Conservation (phyloP, 2,888 invertebrate species). For the Patella caerulea region DNA sequence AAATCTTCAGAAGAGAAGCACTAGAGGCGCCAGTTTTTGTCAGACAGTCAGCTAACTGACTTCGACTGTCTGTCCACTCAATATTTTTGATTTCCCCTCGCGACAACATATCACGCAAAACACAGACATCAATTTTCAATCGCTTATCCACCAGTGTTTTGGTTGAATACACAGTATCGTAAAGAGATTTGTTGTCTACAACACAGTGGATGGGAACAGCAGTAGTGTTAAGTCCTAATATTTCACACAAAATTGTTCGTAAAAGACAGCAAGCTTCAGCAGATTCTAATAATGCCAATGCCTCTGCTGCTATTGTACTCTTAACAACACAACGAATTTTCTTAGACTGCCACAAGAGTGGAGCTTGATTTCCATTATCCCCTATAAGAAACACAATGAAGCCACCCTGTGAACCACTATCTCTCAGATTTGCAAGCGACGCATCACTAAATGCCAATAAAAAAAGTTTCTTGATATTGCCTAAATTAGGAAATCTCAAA, state of each 20-base stretch:
- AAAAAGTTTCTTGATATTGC: too few relatives aligned
- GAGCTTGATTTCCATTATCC: neutral
- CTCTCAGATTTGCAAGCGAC: neutral
- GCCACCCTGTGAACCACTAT: neutral
- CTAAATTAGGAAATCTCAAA: neutral
- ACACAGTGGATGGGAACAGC: neutral
- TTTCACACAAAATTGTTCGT: conserved; percentile 4
- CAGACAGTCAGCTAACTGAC: neutral
- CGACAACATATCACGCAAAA: neutral
- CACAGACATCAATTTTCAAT: neutral
- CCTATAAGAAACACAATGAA: conserved; percentile 3
- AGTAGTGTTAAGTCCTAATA: neutral
- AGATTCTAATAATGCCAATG: neutral
- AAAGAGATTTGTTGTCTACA: neutral
- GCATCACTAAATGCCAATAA: conserved; percentile 7
- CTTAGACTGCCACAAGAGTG: neutral
- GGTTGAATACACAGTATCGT: neutral
- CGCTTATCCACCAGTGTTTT: neutral
- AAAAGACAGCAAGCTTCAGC: conserved; percentile 7
- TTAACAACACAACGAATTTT: neutral
- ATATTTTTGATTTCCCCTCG: neutral
- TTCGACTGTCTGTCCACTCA: neutral
- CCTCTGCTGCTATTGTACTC: conserved; percentile 6
- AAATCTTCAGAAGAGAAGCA: too few relatives aligned
- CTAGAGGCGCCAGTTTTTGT: conserved; percentile 8